Evolutionary conservation across 2,888 invertebrate species (phyloP).

Genomic region (Lamproptera curius): DNA sequence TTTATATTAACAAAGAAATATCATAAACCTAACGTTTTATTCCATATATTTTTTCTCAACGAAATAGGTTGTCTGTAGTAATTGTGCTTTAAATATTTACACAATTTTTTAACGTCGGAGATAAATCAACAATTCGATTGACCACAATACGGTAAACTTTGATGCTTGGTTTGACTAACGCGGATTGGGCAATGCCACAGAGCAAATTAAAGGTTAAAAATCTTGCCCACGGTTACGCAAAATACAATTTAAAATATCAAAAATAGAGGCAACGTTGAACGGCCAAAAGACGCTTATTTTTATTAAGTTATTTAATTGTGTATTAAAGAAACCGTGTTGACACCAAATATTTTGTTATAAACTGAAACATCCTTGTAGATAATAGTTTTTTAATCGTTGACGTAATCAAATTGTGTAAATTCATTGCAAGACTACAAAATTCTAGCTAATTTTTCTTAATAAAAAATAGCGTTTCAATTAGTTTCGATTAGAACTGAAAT

Average conservation of each 20-base stretch:
- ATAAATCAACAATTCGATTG: too few species aligned
- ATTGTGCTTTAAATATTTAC: slow-evolving; percentile 12
- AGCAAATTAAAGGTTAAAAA: neutral
- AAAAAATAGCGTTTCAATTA: neutral
- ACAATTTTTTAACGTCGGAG: slow-evolving; percentile 7
- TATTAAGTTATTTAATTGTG: too few species aligned
- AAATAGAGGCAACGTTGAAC: too few species aligned
- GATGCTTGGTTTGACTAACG: too few species aligned
- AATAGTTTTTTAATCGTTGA: too few species aligned
- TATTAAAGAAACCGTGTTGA: too few species aligned
- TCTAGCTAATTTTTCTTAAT: neutral
- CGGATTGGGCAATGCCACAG: too few species aligned
- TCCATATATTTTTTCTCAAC: neutral
- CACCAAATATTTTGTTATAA: too few species aligned
- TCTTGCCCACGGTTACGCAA: neutral
- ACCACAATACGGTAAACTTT: too few species aligned
- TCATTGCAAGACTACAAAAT: slow-evolving; percentile 13
- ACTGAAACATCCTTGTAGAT: too few species aligned
- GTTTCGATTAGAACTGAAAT: neutral
- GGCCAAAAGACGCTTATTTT: too few species aligned
- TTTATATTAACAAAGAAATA: neutral
- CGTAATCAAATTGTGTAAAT: too few species aligned
- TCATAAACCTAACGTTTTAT: neutral
- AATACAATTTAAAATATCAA: neutral
- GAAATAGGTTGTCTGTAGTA: slow-evolving; percentile 9